Evolutionary conservation across 1,140 invertebrate species (phyloP).

Genomic region (Drusus annulatus): DNA sequence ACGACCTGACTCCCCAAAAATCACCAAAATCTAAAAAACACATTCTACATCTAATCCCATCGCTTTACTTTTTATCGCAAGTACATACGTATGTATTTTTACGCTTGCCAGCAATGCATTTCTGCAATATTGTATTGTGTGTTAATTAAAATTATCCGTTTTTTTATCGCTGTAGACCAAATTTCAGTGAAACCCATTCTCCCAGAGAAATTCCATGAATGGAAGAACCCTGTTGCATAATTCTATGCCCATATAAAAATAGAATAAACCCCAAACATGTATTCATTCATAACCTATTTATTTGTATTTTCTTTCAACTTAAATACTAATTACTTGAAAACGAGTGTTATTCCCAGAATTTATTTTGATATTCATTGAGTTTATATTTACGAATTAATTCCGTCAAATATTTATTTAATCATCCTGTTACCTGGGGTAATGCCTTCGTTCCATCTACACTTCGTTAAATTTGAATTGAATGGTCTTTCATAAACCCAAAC

Average conservation of each 20-base stretch:
- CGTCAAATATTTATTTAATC: conserved; percentile 4
- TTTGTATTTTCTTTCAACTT: background rate
- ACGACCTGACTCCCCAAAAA: too few species aligned
- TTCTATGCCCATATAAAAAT: background rate
- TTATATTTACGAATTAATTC: conserved; percentile 20
- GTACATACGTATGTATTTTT: too few species aligned
- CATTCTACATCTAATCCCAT: too few species aligned
- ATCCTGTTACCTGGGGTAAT: background rate
- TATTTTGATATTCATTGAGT: background rate
- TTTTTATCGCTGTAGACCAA: too few species aligned
- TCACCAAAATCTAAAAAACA: too few species aligned
- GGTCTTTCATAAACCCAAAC: conserved; percentile 3
- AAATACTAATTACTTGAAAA: background rate
- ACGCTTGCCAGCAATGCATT: too few species aligned
- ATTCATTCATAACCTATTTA: background rate
- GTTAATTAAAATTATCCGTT: too few species aligned
- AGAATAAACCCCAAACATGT: background rate
- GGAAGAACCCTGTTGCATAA: too few species aligned
- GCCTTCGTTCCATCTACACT: background rate
- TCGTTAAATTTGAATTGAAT: background rate
- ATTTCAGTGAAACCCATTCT: too few species aligned
- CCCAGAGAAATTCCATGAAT: too few species aligned
- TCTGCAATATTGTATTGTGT: too few species aligned
- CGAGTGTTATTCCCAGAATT: conserved; percentile 21
- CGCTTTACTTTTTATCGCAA: too few species aligned